Evolutionary conservation across 2,113 vertebrate species (phyloP).

Genomic region (Genyomyrus donnyi): DNA sequence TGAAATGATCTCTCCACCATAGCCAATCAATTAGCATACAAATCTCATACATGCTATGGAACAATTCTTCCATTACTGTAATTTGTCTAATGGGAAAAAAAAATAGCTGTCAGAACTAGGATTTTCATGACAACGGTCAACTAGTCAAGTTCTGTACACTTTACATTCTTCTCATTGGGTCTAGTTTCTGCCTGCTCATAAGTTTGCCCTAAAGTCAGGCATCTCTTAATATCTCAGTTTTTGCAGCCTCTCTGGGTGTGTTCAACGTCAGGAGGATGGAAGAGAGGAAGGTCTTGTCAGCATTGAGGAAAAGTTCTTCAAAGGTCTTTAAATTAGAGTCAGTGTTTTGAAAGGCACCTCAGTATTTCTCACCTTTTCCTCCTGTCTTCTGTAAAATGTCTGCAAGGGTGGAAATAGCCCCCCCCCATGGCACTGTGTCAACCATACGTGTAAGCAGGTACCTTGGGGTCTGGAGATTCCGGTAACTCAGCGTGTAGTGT

Average conservation of each 20-base stretch:
- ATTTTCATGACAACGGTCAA: slow-evolving; percentile 64
- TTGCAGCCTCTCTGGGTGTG: slow-evolving; percentile 9
- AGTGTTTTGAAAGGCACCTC: neutral
- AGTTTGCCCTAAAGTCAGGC: slow-evolving; percentile 1
- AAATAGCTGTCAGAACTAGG: slow-evolving; percentile 56
- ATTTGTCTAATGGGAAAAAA: slow-evolving; percentile 16
- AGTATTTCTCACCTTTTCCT: neutral
- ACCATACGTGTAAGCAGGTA: neutral
- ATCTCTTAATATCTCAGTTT: slow-evolving; percentile 1
- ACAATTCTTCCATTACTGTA: slow-evolving; percentile 23
- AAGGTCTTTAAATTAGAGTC: neutral
- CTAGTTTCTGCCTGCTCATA: neutral
- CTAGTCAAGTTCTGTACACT: slow-evolving; percentile 48
- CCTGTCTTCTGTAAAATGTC: neutral
- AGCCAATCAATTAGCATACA: slow-evolving; percentile 54
- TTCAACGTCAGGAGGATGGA: neutral
- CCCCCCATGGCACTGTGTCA: neutral
- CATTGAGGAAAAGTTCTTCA: neutral
- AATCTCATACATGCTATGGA: slow-evolving; percentile 35
- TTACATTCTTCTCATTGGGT: slow-evolving; percentile 33
- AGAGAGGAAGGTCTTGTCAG: neutral
- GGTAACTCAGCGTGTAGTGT: neutral
- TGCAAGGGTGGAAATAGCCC: neutral
- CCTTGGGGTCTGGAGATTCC: neutral
- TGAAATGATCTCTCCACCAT: slow-evolving; percentile 66